Percentiles rank a stretch among this genome's conserved stretches.
These are phyloP conservation scores for Agrilus cyanescens DNA, from an alignment of 2,888 invertebrate species.

Conservation along the genomic window DNA sequence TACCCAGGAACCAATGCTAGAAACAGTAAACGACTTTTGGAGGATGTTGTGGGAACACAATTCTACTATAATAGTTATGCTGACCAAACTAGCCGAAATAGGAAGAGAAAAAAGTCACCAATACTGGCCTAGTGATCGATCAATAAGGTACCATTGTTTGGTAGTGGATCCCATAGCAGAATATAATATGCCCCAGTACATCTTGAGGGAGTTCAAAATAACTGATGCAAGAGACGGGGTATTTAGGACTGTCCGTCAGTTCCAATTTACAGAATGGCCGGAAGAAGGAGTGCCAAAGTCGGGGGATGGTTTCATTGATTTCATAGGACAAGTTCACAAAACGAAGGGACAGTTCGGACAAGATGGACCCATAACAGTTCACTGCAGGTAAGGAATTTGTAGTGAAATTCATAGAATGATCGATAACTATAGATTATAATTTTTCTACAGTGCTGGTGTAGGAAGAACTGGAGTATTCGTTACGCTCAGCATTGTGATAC, in stretches of 20 bases:
- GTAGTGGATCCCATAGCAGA: conserved; percentile 99
- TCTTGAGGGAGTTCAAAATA: conserved; percentile 96
- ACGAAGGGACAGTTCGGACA: conserved; percentile 99
- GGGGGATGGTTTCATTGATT: conserved; percentile 98
- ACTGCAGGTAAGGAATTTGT: conserved; percentile 60
- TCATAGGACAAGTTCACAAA: conserved; percentile 98
- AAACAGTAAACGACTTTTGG: conserved; percentile 99
- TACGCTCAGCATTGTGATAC: conserved; percentile 92
- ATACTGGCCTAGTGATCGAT: conserved; percentile 98
- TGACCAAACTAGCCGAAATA: conserved; percentile 96
- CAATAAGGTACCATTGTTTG: conserved; percentile 93
- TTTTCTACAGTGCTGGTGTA: conserved; percentile 76
- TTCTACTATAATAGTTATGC: conserved; percentile 97
- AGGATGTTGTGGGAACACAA: conserved; percentile 99
- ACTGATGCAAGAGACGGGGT: conserved; percentile 96
- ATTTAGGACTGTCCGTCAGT: conserved; percentile 89
- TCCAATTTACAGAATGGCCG: conserved; percentile 95
- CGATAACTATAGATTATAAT: not conserved
- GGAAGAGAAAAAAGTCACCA: conserved; percentile 98
- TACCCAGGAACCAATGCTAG: conserved; percentile 94
- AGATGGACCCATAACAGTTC: conserved; percentile 97
- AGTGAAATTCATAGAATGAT: not conserved
- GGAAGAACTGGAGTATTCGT: conserved; percentile 98
- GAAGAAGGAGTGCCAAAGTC: conserved; percentile 95
- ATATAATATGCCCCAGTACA: conserved; percentile 99